These are phyloP conservation scores for Rhabdomys pumilio DNA, from an alignment of 2,797 vertebrate species.

Conservation along the genomic window DNA sequence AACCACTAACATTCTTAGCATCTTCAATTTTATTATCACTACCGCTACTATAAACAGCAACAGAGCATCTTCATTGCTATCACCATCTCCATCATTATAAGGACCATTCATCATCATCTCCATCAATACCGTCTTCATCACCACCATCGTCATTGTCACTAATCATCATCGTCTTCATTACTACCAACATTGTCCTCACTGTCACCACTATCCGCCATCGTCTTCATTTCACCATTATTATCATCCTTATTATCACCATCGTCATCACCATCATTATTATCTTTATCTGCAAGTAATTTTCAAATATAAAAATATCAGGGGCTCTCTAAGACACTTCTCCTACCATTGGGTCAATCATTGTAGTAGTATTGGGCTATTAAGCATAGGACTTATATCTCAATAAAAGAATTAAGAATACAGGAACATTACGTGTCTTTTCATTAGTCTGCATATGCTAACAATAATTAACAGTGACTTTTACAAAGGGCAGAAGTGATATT, in stretches of 20 bases:
- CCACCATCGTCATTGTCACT: neutral
- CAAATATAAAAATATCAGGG: neutral
- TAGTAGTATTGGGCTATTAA: neutral
- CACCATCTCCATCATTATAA: neutral
- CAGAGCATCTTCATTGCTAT: neutral
- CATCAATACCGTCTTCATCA: neutral
- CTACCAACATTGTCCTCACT: neutral
- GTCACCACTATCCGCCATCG: neutral
- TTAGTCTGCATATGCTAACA: neutral
- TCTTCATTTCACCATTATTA: neutral
- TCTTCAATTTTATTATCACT: neutral
- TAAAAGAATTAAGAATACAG: neutral
- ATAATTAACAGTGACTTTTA: neutral
- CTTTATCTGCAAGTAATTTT: neutral
- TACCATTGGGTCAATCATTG: neutral
- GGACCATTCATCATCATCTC: neutral
- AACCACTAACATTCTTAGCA: neutral
- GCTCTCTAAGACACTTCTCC: neutral
- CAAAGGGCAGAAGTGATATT: neutral
- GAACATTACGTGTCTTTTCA: neutral
- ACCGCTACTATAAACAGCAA: neutral
- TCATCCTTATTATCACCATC: neutral
- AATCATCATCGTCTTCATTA: neutral
- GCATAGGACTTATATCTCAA: neutral
- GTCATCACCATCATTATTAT: neutral